Base-by-base conservation (phyloP, 1,140 invertebrate species). In the Metopolophium dirhodum region DNA sequence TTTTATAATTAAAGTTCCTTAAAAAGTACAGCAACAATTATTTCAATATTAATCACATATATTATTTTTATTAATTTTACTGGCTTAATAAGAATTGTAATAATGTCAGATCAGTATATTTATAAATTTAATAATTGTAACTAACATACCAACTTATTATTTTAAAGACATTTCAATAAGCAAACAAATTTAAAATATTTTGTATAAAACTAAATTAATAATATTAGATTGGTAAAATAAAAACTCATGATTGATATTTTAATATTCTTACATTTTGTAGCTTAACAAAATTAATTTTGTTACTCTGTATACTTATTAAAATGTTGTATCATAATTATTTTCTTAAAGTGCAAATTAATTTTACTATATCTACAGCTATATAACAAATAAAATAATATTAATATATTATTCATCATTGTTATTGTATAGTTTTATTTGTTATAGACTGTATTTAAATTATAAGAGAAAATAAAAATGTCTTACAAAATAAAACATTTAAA, bases 321-420 rank as follows among this genome's bases (percentile, higher is more conserved):
- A 90, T 90, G 26, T 61, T 90, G 23, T 90, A 61, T 90, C 23
- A 26, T 37, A n/a, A 37, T 14, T 37, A 35, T 30, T 30, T 11
- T 61, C 9, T 68, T 68, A 20, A 77, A 77, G 23, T 57, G 26
- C 49, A 90, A 90, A 57, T 90, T 57, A 90, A 57, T 90, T 90
- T 57, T 61, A 90, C 26, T 23, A 61, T 61, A 23, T 61, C 23
- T 90, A 61, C 22, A 30, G 0, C 88, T 54, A 61, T 90, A 7
- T 30, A 90, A 61, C 35, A 30, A 90, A 90, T 23, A 41, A 41
- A 90, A 51, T 88, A 35, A 47, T 86, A 86, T 83, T 22, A 30
- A 20, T 86, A 47, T 86, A 86, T 54, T 26, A 35, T 54, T 23
- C 7, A 89, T 9, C 23, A 54, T 23, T 54, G 3, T 54, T 35